Evolutionary conservation across 2,113 vertebrate species (phyloP), one percentile per base, ranked within the genome.

Genomic region (Tympanuchus pallidicinctus): DNA sequence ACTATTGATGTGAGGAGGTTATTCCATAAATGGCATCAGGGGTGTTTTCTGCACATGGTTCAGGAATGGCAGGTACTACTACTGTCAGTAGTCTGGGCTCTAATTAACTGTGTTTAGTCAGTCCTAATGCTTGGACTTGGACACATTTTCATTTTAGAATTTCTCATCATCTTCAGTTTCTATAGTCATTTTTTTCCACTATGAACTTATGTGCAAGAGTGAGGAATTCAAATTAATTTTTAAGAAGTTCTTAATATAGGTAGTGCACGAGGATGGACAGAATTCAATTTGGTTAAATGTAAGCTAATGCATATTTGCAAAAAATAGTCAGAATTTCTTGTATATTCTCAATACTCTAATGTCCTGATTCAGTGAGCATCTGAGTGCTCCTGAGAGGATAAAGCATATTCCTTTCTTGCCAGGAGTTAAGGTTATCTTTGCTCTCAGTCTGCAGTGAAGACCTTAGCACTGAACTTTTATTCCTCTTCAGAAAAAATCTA

Each of bases 241-340:
- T 92, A 42, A 91, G 48, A 88, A 79, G 56, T 60, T 38, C 36
- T 48, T 82, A 73, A 82, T 70, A 10, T 76, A 87, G 25, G 36
- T 66, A 57, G 45, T 47, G 19, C 38, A 38, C 42, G 45, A 90
- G 50, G 63, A 45, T 66, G 89, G 59, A 69, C 17, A 36, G 36
- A 95, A 81, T 81, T 90, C 43, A 75, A 34, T 92, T 85, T 66
- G 27, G 32, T 52, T 89, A 76, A 92, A 85, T 36, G 16, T 34
- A 93, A 92, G 48, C 54, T 87, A 90, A 85, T 38, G 38, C 30
- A 63, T 24, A 22, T 43, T 89, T 87, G n/a, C 30, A 93, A 92
- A 92, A 94, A 91, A 56, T 32, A 70, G 5, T 42, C 75, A 71
- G 52, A 80, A 80, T 77, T 86, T 88, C 65, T 90, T 47, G 25